Base-by-base conservation (phyloP, 2,113 vertebrate species). In the Zootoca vivipara region DNA sequence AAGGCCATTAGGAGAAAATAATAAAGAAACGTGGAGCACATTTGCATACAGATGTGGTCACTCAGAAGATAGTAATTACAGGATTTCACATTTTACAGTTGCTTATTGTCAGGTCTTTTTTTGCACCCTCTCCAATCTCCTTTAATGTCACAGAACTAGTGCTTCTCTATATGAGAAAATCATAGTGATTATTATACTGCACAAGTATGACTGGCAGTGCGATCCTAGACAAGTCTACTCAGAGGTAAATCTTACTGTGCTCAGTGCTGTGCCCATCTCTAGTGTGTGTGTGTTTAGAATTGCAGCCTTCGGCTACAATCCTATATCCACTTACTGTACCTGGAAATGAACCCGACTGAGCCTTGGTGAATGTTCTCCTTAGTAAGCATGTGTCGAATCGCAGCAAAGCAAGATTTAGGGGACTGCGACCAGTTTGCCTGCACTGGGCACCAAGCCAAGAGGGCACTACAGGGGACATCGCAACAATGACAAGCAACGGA, bases 11-110 rank as follows among this genome's bases (percentile, higher is more conserved):
- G 26, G 33, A 82, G 78, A 82, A 89, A 67, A 77, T 82, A 86
- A 86, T 42, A n/a, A 52, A 78, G 58, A 77, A 74, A 86, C 22
- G 62, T n/a, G 62, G 46, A 5, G 94, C 82, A 88, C 89, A 89
- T 94, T 93, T 94, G 92, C 87, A 89, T 93, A 93, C 65, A 93
- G 93, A 89, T 38, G 93, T 84, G 92, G 92, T 94, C 89, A 95
- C 56, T 85, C 87, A 91, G 92, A 90, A 78, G 42, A 70, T 16
- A 70, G 64, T 40, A 84, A 58, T 89, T 78, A 82, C 62, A 81
- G 42, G 13, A 85, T 64, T 72, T 89, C 35, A 85, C 10, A 42
- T 85, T 72, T 89, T 46, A 85, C 6, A 42, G 79, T 85, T 80
- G 64, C 35, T 28, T 42, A 73, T 26, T 46, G 38, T 52, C 12